A percentile compares a stretch with the other conserved stretches of the same genome.
Evolutionary conservation across 1,140 invertebrate species (phyloP).

Genomic region (Macrobrachium rosenbergii): DNA sequence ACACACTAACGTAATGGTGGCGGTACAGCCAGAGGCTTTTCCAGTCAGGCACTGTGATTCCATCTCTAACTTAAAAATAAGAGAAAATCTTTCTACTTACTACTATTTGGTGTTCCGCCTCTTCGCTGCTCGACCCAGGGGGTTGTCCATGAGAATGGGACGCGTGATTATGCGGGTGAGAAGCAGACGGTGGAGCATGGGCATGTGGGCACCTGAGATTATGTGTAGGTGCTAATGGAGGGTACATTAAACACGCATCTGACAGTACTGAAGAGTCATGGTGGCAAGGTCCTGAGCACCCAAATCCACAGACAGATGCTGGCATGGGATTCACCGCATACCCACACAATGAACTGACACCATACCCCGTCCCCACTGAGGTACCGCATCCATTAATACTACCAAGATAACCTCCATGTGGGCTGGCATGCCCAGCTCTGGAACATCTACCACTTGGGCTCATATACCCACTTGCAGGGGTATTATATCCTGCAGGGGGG

Average conservation of each 20-base stretch:
- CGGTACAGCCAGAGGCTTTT: no score
- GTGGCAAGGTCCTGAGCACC: slow-evolving; percentile 31
- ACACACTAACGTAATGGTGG: neutral
- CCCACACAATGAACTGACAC: slow-evolving; percentile 18
- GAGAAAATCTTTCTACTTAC: slow-evolving; percentile 16
- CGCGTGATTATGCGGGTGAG: neutral
- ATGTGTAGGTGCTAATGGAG: slow-evolving; percentile 36
- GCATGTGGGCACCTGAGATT: slow-evolving; percentile 36
- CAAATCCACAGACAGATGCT: neutral
- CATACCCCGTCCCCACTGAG: neutral
- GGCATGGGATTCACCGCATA: slow-evolving; percentile 8
- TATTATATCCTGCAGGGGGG: slow-evolving; percentile 46
- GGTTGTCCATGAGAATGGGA: slow-evolving; percentile 17
- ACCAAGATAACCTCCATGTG: slow-evolving; percentile 13
- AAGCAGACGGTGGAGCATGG: slow-evolving; percentile 16
- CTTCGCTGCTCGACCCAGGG: slow-evolving; percentile 57
- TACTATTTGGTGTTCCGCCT: slow-evolving; percentile 56
- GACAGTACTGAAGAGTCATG: slow-evolving; percentile 2
- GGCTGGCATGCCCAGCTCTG: slow-evolving; percentile 39
- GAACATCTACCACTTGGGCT: slow-evolving; percentile 23
- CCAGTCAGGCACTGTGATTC: no score
- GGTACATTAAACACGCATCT: slow-evolving; percentile 56
- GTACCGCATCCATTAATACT: slow-evolving; percentile 26
- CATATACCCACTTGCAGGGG: slow-evolving; percentile 54
- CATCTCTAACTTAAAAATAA: neutral